Evolutionary conservation across 2,113 vertebrate species (phyloP), one percentile per base, ranked within the genome.

Genomic region (Nymphicus hollandicus): DNA sequence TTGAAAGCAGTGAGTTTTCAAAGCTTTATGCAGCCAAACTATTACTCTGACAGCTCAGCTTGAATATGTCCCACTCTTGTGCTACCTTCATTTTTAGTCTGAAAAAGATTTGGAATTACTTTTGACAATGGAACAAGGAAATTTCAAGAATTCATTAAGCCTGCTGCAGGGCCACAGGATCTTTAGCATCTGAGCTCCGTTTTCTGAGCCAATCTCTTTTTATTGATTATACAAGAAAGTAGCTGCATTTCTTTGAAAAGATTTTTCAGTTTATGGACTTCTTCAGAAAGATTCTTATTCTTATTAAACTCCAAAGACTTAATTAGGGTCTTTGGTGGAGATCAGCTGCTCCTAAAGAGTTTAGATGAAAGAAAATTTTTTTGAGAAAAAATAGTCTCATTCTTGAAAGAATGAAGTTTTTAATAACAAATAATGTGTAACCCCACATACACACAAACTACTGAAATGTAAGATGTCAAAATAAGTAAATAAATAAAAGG

Each of bases 361-460:
- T 78, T 88, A 87, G 60, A 63, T 87, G 91, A 97, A 97, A 95
- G 78, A 97, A 96, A 87, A 79, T 94, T 73, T 92, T 97, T 60
- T 92, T 95, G 88, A 94, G 73, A 94, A 95, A 96, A 84, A 39
- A 23, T 39, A 80, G 27, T 69, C 84, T 96, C 29, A 29, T 73
- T 72, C 37, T 95, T 89, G 47, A 97, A 96, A 93, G 93, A 96
- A 95, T 50, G 20, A 85, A 13, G 64, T 89, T 66, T 96, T 94
- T 83, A 96, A 87, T 97, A 96, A 80, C 91, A 93, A 76, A 79
- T 7, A 93, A 90, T 93, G 73, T 56, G 37, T 73, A 96, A 95
- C 44, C 7, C 12, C 65, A 96, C 33, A 86, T 73, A 95, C 56
- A 92, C 74, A 87, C 2, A 28, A 73, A 37, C 25, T 64, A 89